phyloP scores from a whole-genome alignment of 2,113 vertebrate genomes.

The Prinia subflava region DNA sequence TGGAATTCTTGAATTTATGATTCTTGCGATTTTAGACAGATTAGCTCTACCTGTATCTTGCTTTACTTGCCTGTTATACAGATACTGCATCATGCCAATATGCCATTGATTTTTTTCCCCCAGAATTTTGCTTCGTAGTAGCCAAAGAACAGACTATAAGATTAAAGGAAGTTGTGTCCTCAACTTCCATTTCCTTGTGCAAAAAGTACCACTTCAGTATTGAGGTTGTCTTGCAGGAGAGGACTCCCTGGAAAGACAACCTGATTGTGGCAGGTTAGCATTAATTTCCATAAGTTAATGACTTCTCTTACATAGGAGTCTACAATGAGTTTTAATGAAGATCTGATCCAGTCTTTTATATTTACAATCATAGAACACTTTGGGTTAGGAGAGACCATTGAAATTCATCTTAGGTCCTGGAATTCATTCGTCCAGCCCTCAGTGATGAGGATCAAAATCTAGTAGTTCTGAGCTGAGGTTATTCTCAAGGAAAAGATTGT shows the following conservation, averaged over 20 bases:
- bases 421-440: not conserved
- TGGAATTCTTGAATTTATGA: not conserved
- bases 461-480: not conserved
- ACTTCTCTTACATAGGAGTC: not conserved
- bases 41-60: too few relatives aligned
- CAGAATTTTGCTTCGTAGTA: not conserved
- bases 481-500: not conserved
- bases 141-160: not conserved
- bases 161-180: not conserved
- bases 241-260: not conserved
- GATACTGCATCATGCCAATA: not conserved
- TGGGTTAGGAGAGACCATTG: not conserved
- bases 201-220: not conserved
- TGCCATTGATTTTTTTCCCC: not conserved
- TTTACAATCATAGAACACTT: not conserved
- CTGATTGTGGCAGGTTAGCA: not conserved
- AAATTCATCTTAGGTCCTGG: not conserved
- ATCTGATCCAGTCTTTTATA: not conserved
- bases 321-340: not conserved
- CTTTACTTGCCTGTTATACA: not conserved
- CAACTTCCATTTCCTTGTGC: not conserved
- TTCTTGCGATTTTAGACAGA: not conserved
- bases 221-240: not conserved
- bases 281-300: not conserved
- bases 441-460: not conserved